Base-by-base conservation (phyloP, 30 jellyfish, hydroid and myxozoan genomes). In the Catostylus mosaicus region DNA sequence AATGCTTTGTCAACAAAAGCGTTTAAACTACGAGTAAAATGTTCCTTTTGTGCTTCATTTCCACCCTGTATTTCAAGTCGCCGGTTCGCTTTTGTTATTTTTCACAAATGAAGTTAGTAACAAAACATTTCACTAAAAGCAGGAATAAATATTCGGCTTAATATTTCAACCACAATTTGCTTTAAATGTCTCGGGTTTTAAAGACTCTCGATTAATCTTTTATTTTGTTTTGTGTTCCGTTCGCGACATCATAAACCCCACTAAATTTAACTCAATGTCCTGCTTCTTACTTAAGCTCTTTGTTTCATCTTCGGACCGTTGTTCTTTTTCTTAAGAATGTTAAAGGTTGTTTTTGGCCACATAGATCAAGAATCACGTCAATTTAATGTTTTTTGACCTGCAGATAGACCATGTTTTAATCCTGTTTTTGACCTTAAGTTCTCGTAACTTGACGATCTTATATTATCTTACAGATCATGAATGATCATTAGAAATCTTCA, bases 121-220 rank as follows among this genome's bases (percentile, higher is more conserved):
- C n/a, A n/a, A n/a, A n/a, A n/a, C n/a, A n/a, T n/a, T n/a, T n/a
- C n/a, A 40, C 32, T 66, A 30, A 66, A 30, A 33, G 78, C 78
- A 66, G 78, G 78, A 66, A 66, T 16, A 66, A 66, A 66, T 66
- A 66, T 2, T 66, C 56, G 32, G 56, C 59, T 8, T 66, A 16
- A 4, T 2, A 2, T n/a, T 5, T 11, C 31, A 34, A 66, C 78
- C 78, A 32, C 78, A 66, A n/a, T 66, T 66, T 66, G 78, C 33
- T 66, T 33, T 61, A 10, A 16, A 66, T 33, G 78, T 66, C 78
- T 29, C 59, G 30, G 8, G 20, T n/a, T 30, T 2, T 18, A 34
- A 22, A 31, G 22, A n/a, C 19, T 52, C 67, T 26, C 19, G 26
- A 52, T 52, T 10, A 52, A 52, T 2, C 67, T 52, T n/a, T 52